Evolutionary conservation across 1,140 invertebrate species (phyloP), one percentile per base, ranked within the genome.

Genomic region (Coptotermes formosanus): DNA sequence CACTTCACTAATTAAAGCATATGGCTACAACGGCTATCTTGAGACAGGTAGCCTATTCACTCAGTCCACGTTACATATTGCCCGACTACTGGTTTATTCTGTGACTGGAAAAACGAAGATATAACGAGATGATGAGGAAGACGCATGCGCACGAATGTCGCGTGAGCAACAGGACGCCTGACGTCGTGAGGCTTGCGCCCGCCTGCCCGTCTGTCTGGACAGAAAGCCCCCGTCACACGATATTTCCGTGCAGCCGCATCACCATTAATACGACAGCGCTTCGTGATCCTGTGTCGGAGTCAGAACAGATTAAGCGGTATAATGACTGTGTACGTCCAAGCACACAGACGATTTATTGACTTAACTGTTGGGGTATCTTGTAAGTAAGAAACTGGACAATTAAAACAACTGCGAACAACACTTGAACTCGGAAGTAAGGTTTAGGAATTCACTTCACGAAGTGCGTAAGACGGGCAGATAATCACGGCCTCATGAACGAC

Each of bases 81-180:
- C 25, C 25, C 9, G 64, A 75, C 64, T 75, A 75, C 64, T 75
- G 64, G 64, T 75, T 75, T 75, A 75, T 75, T 75, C 64, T 75
- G 64, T 75, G 64, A 30, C 64, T 75, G 64, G 64, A 75, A 75
- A 75, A 75, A 75, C 64, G 64, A 75, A 75, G 64, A 75, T 75
- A 75, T 75, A 75, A 30, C 25, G n/a, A 75, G 64, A 75, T 75
- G 64, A 75, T 19, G 64, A 8, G 64, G n/a, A 7, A 30, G 14
- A 30, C 64, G 64, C 64, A 75, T 75, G 64, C 64, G 64, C n/a
- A 30, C 25, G 1, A 25, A 75, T 6, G n/a, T 55, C 52, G 52
- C 52, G 52, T 55, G 9, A 75, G 64, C 64, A 75, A 75, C 25
- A 75, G 64, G 64, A 75, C 64, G 64, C 64, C 64, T 75, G 64